Evolutionary conservation across 2,113 vertebrate species (phyloP).

Genomic region (Forbesichthys agassizii): DNA sequence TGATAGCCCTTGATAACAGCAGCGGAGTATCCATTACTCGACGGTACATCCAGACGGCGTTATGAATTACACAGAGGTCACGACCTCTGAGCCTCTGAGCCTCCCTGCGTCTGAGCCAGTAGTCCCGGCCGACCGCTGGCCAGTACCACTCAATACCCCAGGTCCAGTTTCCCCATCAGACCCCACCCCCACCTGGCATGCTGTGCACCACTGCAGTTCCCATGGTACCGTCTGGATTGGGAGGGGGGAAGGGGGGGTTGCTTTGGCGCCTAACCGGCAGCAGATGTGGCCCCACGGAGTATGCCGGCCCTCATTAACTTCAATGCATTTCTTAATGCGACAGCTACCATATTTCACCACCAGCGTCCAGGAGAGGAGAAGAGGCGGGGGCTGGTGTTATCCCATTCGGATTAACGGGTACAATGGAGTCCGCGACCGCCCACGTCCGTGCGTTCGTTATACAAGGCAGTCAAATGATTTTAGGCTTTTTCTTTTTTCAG

Average conservation of each 20-base stretch:
- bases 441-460: too few species aligned
- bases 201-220: conserved; percentile 16
- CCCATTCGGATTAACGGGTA: not conserved
- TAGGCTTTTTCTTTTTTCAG: too few species aligned
- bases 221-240: conserved; percentile 68
- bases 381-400: not conserved
- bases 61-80: conserved; percentile 59
- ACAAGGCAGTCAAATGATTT: too few species aligned
- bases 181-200: conserved; percentile 22
- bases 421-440: conserved; percentile 3
- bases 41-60: conserved; percentile 51
- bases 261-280: conserved; percentile 79
- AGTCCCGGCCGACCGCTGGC: conserved; percentile 55
- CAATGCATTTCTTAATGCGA: conserved; percentile 78
- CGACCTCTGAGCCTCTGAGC: conserved; percentile 54
- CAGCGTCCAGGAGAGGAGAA: not conserved
- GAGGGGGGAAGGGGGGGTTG: conserved; percentile 36
- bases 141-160: conserved; percentile 69
- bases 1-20: conserved; percentile 61
- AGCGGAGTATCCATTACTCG: conserved; percentile 64
- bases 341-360: conserved; percentile 85
- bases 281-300: conserved; percentile 81
- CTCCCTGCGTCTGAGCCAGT: conserved; percentile 29
- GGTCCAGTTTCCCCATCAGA: conserved; percentile 67
- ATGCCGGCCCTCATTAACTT: conserved; percentile 76